Percentiles rank a stretch among this genome's conserved stretches.
These are phyloP conservation scores for Cosmia trapezina DNA, from an alignment of 2,888 invertebrate species.

Conservation along the genomic window DNA sequence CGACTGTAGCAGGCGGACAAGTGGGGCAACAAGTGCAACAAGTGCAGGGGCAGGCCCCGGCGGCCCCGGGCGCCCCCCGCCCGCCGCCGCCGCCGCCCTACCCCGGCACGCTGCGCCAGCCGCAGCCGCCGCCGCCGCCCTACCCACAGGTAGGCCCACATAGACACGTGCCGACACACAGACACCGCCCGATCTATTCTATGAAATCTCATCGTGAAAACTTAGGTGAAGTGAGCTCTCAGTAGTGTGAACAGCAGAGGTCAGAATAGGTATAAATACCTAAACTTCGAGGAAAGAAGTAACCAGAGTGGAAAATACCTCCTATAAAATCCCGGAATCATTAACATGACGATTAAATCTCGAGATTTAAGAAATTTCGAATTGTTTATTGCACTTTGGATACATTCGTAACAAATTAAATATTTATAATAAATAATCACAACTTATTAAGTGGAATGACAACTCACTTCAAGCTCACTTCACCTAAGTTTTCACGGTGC, in stretches of 20 bases:
- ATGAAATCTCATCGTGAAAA: not conserved
- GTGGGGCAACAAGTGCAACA: conserved; percentile 64
- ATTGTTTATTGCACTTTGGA: no score
- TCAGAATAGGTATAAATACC: no score
- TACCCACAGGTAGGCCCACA: conserved; percentile 84
- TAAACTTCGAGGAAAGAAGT: no score
- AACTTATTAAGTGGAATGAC: not conserved
- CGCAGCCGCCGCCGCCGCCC: conserved; percentile 92
- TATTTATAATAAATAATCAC: no score
- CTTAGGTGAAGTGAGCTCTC: not conserved
- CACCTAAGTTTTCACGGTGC: not conserved
- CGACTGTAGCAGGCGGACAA: conserved; percentile 33
- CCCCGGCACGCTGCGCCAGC: conserved; percentile 93
- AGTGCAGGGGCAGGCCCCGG: conserved; percentile 68
- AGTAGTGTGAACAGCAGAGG: not conserved
- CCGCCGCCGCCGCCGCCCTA: conserved; percentile 94
- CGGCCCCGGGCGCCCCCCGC: conserved; percentile 77
- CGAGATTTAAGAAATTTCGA: no score
- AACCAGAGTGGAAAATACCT: no score
- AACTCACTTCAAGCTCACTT: not conserved
- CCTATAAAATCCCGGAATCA: no score
- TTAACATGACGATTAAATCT: no score
- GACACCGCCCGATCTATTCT: conserved; percentile 8
- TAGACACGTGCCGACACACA: conserved; percentile 13
- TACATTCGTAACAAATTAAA: no score